Percentiles rank a stretch among this genome's conserved stretches.
These are phyloP conservation scores for Sycophaga agraensis DNA, from an alignment of 1,140 invertebrate genomes.

Conservation along the genomic window DNA sequence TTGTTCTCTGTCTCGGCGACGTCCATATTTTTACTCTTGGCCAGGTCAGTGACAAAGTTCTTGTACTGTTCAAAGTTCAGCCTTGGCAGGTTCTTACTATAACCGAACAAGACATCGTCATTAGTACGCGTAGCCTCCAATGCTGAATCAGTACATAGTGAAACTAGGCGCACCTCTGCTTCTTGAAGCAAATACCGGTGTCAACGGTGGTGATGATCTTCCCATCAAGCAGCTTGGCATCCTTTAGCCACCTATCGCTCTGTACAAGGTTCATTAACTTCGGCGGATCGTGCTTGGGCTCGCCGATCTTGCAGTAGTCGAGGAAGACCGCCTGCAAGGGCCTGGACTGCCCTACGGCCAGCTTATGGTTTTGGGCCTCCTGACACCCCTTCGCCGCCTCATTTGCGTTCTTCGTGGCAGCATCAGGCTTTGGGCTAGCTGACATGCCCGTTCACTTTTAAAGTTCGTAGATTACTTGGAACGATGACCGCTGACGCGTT, in stretches of 20 bases:
- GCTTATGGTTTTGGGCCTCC: conserved; percentile 35
- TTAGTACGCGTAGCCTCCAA: too few species aligned
- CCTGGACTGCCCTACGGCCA: conserved; percentile 3
- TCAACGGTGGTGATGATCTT: conserved; percentile 89
- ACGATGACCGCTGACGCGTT: too few species aligned
- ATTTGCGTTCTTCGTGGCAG: conserved; percentile 43
- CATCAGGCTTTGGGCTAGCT: too few species aligned
- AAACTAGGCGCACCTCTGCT: conserved; percentile 68
- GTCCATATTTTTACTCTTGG: conserved; percentile 78
- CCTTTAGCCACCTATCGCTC: conserved; percentile 94
- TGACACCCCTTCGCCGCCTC: conserved; percentile 33
- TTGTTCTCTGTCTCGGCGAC: conserved; percentile 75
- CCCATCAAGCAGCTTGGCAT: conserved; percentile 87
- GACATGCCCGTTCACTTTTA: neutral
- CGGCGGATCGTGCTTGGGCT: conserved; percentile 83
- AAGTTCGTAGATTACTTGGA: too few species aligned
- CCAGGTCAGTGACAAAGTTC: conserved; percentile 78
- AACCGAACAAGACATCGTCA: too few species aligned
- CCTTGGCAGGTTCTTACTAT: too few species aligned
- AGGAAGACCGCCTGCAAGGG: conserved; percentile 58
- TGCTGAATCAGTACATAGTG: too few species aligned
- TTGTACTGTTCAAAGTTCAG: conserved; percentile 69
- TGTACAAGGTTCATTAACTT: conserved; percentile 84
- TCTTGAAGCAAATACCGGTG: conserved; percentile 86
- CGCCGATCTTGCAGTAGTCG: conserved; percentile 84